Evolutionary conservation across 2,797 vertebrate genomes (phyloP).

Genomic region (Cirrhinus molitorella): DNA sequence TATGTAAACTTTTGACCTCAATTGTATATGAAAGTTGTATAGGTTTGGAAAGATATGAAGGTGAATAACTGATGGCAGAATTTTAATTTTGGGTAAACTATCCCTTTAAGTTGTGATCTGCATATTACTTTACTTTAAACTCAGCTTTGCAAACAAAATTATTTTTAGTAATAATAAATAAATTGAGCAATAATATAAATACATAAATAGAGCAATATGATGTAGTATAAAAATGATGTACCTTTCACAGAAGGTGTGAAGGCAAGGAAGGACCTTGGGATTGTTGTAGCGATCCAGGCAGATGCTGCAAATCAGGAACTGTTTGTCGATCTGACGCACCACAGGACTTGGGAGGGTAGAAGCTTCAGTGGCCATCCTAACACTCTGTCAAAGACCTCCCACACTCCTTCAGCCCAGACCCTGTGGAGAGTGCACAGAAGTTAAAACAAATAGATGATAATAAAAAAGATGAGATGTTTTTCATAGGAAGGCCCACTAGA

Average conservation of each 20-base stretch:
- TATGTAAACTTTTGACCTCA: too few relatives aligned
- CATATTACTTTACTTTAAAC: too few relatives aligned
- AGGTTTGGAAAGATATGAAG: neutral
- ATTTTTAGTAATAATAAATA: too few relatives aligned
- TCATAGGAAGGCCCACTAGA: neutral
- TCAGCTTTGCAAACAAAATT: too few relatives aligned
- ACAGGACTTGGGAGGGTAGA: constrained; percentile 95
- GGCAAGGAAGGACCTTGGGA: constrained; percentile 97
- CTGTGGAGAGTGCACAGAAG: constrained; percentile 66
- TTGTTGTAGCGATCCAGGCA: constrained; percentile 98
- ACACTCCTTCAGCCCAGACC: constrained; percentile 84
- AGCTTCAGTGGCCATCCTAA: constrained; percentile 99
- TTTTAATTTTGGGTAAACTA: neutral
- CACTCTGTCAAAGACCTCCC: constrained; percentile 84
- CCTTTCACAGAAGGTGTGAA: constrained; percentile 99
- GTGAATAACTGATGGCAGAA: neutral
- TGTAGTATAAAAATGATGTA: constrained; percentile 60
- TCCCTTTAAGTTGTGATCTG: neutral
- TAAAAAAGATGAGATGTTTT: neutral
- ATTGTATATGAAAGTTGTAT: neutral
- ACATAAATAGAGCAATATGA: neutral
- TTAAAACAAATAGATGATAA: neutral
- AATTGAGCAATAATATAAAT: too few relatives aligned
- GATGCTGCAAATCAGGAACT: constrained; percentile 99
- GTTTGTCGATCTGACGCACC: constrained; percentile 98